A percentile compares a stretch with the other conserved stretches of the same genome.
These are phyloP conservation scores for Protomyctophum bolini DNA, from an alignment of 2,113 vertebrate genomes.

Conservation along the genomic window DNA sequence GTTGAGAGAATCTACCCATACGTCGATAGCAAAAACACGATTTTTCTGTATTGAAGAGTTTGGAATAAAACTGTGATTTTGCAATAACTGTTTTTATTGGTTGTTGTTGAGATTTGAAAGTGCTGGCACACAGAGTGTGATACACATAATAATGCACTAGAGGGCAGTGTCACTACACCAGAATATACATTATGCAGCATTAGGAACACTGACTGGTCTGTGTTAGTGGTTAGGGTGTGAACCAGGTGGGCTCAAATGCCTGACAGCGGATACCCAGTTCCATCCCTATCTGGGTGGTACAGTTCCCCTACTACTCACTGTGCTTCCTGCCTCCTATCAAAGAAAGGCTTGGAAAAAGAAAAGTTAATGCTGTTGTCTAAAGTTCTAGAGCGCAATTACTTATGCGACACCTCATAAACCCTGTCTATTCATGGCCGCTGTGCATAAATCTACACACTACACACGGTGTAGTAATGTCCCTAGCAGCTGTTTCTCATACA, in stretches of 20 bases:
- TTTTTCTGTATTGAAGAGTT: constrained; percentile 66
- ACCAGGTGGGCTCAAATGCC: too few species aligned
- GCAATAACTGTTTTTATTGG: constrained; percentile 24
- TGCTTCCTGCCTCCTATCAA: too few species aligned
- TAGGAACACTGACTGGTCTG: neutral
- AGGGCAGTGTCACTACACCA: constrained; percentile 49
- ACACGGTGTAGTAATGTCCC: constrained; percentile 49
- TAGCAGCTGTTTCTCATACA: neutral
- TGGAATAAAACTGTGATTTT: constrained; percentile 73
- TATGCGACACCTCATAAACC: constrained; percentile 16
- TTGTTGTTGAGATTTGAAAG: neutral
- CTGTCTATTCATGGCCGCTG: constrained; percentile 44
- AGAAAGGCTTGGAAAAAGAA: too few species aligned
- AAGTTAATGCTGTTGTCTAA: too few species aligned
- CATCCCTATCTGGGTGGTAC: too few species aligned
- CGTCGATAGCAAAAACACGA: constrained; percentile 74
- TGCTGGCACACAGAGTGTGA: neutral
- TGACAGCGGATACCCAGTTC: too few species aligned
- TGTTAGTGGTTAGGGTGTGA: too few species aligned
- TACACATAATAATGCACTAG: constrained; percentile 33
- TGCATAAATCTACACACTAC: constrained; percentile 40
- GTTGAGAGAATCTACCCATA: constrained; percentile 94
- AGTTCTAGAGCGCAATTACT: constrained; percentile 12
- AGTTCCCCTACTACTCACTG: too few species aligned
- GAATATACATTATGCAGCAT: neutral